Evolutionary conservation across 2,797 vertebrate species (phyloP).

Genomic region (Oreochromis grahami): DNA sequence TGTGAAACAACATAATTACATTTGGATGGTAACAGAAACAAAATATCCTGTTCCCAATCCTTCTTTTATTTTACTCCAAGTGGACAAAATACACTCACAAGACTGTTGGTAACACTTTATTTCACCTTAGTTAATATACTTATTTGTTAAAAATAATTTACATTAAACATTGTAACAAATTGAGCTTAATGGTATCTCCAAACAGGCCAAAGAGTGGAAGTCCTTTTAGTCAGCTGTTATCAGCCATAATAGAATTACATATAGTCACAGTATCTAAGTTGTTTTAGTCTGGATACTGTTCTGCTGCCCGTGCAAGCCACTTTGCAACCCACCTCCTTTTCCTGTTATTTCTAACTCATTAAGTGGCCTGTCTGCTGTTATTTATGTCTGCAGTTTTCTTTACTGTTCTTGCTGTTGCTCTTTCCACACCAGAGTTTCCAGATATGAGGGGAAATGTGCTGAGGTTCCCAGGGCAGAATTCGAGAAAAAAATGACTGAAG

Average conservation of each 20-base stretch:
- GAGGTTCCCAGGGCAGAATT: not conserved
- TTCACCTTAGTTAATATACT: not conserved
- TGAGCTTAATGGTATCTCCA: not conserved
- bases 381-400: not conserved
- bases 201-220: not conserved
- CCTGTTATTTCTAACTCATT: not conserved
- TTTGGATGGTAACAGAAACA: not conserved
- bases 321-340: not conserved
- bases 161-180: not conserved
- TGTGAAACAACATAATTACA: not conserved
- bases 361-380: not conserved
- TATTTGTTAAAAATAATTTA: not conserved
- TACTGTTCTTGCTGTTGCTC: not conserved
- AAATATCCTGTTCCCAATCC: not conserved
- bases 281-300: not conserved
- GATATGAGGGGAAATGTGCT: not conserved
- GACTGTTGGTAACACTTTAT: not conserved
- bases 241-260: rapidly evolving
- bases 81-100: not conserved
- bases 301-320: not conserved
- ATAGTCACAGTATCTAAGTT: not conserved
- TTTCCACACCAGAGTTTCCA: not conserved
- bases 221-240: not conserved
- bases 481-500: not conserved
- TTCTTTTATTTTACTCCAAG: not conserved